Percentiles rank a stretch among this genome's conserved stretches.
These are phyloP conservation scores for Eristalis pertinax DNA, from an alignment of 2,888 invertebrate species.

Conservation along the genomic window DNA sequence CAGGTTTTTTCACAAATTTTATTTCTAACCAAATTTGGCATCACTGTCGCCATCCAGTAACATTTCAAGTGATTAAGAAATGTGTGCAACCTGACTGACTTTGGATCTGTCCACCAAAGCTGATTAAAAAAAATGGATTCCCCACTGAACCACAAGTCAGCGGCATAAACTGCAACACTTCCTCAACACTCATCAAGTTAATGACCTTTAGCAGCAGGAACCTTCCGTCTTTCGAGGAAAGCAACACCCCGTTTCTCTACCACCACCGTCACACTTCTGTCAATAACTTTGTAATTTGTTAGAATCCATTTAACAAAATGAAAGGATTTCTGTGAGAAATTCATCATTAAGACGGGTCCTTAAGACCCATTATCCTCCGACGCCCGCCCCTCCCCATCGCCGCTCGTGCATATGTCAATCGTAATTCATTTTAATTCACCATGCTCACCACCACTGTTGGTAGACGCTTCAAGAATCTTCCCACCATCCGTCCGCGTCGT, in stretches of 20 bases:
- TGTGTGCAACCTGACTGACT: too few species aligned
- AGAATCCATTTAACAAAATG: conserved; percentile 54
- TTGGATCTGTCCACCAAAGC: too few species aligned
- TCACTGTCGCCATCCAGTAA: too few species aligned
- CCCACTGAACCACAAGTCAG: background rate
- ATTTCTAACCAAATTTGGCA: too few species aligned
- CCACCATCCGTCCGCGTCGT: conserved; percentile 31
- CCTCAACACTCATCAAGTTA: background rate
- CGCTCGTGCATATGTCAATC: conserved; percentile 40
- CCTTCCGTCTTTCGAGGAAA: background rate
- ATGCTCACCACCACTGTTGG: conserved; percentile 4
- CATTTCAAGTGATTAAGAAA: too few species aligned
- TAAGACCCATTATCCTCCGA: conserved; percentile 34
- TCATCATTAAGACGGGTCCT: conserved; percentile 37
- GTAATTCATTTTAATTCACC: conserved; percentile 63
- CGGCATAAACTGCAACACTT: background rate
- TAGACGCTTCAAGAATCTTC: conserved; percentile 29
- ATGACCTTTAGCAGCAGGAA: background rate
- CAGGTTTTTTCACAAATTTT: too few species aligned
- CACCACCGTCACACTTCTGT: background rate
- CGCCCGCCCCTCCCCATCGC: background rate
- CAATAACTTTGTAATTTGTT: conserved; percentile 19
- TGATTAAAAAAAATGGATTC: background rate
- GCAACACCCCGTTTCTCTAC: background rate
- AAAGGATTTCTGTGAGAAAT: conserved; percentile 30